phyloP scores from a whole-genome alignment of 1,140 invertebrate species.

The Drosophila tsacasi region DNA sequence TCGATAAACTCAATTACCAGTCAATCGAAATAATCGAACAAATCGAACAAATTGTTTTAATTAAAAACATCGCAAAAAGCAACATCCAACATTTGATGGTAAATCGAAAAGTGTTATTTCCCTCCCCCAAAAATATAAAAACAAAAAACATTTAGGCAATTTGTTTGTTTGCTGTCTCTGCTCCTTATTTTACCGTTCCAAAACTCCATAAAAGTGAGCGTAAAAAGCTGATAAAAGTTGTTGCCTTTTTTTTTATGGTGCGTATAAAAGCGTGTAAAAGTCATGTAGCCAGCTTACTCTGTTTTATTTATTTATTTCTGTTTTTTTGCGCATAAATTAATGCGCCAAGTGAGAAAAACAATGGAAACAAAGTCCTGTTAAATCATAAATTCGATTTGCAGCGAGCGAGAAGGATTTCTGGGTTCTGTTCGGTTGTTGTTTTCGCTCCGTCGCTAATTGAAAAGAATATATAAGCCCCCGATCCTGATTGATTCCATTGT shows the following conservation, averaged over 20 bases:
- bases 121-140: not conserved
- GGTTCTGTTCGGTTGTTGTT: constrained; percentile 11
- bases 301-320: constrained; percentile 19
- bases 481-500: constrained; percentile 41
- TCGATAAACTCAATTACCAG: constrained; percentile 5
- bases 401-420: constrained; percentile 6
- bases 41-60: not conserved
- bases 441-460: constrained; percentile 16
- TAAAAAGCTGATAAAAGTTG: constrained; percentile 10
- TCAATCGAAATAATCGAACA: constrained; percentile 15
- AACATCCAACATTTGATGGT: constrained; percentile 7
- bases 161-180: constrained; percentile 18
- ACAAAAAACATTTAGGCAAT: constrained; percentile 10
- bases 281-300: not conserved
- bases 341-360: constrained; percentile 39
- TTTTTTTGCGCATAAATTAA: constrained; percentile 22
- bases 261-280: constrained; percentile 18
- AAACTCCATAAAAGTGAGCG: constrained; percentile 20
- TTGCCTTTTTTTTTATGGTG: constrained; percentile 19
- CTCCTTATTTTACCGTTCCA: constrained; percentile 8
- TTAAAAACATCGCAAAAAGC: not conserved
- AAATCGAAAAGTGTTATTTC: constrained; percentile 29
- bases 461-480: constrained; percentile 12
- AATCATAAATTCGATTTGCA: constrained; percentile 45
- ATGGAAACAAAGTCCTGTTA: constrained; percentile 21